Percentiles rank a stretch among this genome's conserved stretches.
Conservation (phyloP, 2,888 invertebrate species). For the Acleris emargana region DNA sequence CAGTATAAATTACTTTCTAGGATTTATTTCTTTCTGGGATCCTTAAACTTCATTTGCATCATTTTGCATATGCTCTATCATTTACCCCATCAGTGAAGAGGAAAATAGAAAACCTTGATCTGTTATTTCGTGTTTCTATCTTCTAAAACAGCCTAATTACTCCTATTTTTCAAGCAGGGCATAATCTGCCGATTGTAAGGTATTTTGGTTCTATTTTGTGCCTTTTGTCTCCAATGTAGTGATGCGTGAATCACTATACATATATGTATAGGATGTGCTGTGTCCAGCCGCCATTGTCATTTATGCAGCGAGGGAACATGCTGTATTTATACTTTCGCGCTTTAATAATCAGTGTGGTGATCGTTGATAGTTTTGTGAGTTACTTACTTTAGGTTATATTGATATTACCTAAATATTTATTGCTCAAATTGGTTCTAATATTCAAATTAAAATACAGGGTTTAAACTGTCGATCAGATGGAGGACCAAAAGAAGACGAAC, state of each 20-base stretch:
- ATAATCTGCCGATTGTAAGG: slow-evolving; percentile 1
- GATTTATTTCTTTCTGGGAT: too few species aligned
- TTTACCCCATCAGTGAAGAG: too few species aligned
- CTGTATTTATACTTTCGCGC: slow-evolving; percentile 51
- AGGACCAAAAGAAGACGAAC: slow-evolving; percentile 82
- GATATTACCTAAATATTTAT: not conserved
- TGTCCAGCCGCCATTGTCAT: slow-evolving; percentile 47
- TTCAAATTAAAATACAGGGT: slow-evolving; percentile 55
- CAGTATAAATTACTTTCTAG: too few species aligned
- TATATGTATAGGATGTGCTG: slow-evolving; percentile 48
- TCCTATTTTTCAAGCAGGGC: not conserved
- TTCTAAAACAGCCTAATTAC: not conserved
- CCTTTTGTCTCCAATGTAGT: slow-evolving; percentile 43
- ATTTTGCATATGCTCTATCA: too few species aligned
- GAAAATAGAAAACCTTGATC: too few species aligned
- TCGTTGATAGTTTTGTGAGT: slow-evolving; percentile 60
- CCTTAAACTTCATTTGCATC: too few species aligned
- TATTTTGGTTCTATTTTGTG: slow-evolving; percentile 37
- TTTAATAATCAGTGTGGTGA: slow-evolving; percentile 51
- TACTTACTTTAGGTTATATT: not conserved
- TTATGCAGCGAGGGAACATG: slow-evolving; percentile 51
- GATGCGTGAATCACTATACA: slow-evolving; percentile 56
- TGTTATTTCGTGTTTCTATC: too few species aligned
- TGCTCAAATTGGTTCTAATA: not conserved
- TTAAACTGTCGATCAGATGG: slow-evolving; percentile 85